Evolutionary conservation across 23 tunicate genomes (phyloP).

Genomic region (Styela plicata): DNA sequence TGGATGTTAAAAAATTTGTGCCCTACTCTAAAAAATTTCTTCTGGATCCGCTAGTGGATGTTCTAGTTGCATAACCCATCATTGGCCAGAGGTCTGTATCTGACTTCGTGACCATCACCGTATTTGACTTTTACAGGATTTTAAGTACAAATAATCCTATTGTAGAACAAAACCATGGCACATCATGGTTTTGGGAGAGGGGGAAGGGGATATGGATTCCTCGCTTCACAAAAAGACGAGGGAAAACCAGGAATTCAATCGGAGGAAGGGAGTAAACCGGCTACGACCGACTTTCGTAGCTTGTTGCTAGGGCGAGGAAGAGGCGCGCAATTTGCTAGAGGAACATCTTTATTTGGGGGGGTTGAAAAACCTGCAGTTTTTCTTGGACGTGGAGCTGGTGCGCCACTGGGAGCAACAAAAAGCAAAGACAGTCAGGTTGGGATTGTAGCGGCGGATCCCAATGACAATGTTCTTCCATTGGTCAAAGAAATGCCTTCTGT

Average conservation of each 20-base stretch:
- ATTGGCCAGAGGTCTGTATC: not conserved
- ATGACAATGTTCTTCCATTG: not conserved
- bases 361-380: not conserved
- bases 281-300: not conserved
- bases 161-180: not conserved
- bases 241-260: not conserved
- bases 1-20: too few species aligned
- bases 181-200: conserved; percentile 17
- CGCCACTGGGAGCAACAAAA: not conserved
- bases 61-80: not conserved
- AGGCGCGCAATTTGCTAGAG: conserved; percentile 7
- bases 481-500: not conserved
- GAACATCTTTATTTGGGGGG: not conserved
- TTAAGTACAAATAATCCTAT: too few species aligned
- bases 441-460: not conserved
- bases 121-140: too few species aligned
- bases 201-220: conserved; percentile 4
- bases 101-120: too few species aligned
- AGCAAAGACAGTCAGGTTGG: not conserved
- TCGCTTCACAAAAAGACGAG: not conserved
- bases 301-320: not conserved
- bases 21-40: too few species aligned
- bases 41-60: too few species aligned
- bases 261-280: not conserved
- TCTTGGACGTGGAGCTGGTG: not conserved